Evolutionary conservation across 2,797 vertebrate species (phyloP), one percentile per base, ranked within the genome.

Genomic region (Neosilurus hyrtlii): DNA sequence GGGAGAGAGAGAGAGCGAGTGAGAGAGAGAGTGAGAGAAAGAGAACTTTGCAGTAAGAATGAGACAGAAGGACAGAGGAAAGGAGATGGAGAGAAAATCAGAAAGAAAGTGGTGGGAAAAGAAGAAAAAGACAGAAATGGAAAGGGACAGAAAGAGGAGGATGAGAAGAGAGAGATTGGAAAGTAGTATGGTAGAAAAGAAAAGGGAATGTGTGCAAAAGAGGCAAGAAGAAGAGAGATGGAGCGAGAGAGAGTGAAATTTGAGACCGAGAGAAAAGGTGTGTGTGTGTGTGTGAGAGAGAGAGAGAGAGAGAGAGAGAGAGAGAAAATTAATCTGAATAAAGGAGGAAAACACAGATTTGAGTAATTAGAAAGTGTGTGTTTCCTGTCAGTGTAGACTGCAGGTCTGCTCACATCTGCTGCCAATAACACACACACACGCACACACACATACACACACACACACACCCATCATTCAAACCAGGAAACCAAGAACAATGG

Each of bases 401-500:
- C n/a, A n/a, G n/a, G n/a, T n/a, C n/a, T n/a, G n/a, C n/a, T n/a
- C n/a, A n/a, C n/a, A n/a, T n/a, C n/a, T n/a, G n/a, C n/a, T n/a
- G n/a, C n/a, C n/a, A n/a, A n/a, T n/a, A n/a, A 68, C 82, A 79
- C 37, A 49, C 67, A 43, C 67, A 43, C 66, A 18, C 65, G 7
- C 65, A 18, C 65, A 37, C 65, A 18, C 26, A 14, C 63, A 14
- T 24, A 14, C 63, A 18, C 68, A 71, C n/a, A 72, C 70, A 57
- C 16, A 57, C 24, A 57, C 24, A 56, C 14, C 7, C 7, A 9
- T 16, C 12, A 61, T 66, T 37, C 49, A 83, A 87, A 81, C 83
- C 79, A 81, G 86, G 86, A 87, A 87, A 85, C 49, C 22, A 15
- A 37, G 26, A 87, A 83, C 86, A 87, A 87, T 87, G 65, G 82